Evolutionary conservation across 1,140 invertebrate species (phyloP), one percentile per base, ranked within the genome.

Genomic region (Neodiprion lecontei): DNA sequence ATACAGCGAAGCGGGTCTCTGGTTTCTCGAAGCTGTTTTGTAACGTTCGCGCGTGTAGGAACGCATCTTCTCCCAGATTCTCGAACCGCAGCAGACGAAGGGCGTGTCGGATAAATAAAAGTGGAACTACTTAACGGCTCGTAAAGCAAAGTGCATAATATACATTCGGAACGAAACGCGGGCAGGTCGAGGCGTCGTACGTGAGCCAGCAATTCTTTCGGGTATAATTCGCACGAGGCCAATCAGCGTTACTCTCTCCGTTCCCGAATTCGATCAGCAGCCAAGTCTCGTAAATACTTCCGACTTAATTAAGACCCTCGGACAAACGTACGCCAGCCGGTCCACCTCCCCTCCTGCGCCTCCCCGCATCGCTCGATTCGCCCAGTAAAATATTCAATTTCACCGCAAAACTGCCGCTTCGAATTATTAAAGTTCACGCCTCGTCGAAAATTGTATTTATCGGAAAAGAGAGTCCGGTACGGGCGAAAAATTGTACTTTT

Each of bases 111-210:
- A 80, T 81, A 82, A 82, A 82, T 80, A 81, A 81, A 40, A 47
- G 76, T 78, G 79, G 79, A 80, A 83, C 81, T 83, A 80, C 79
- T 83, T 83, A 82, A 83, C 81, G 78, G 82, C 76, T 83, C 81
- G 80, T 84, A 83, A 84, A 79, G 73, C 76, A 75, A 78, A 79
- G 80, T 83, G 83, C 79, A 83, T 82, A 83, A 84, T 83, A 81
- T 82, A 78, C 76, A 61, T 61, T 61, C 5, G 53, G 9, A 61
- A 61, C 53, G 66, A 79, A 71, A 76, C 75, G 79, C 79, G 79
- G 70, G 74, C 76, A 72, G 53, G 75, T 77, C 76, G 77, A 80
- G 7, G 21, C 66, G 48, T 28, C 10, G 66, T 10, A n/a, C 23
- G 17, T 65, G 70, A 50, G 47, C 40, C 68, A n/a, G 49, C 61